These are phyloP conservation scores for Ctenomys sociabilis DNA, from an alignment of 2,113 vertebrate genomes.

Conservation along the genomic window DNA sequence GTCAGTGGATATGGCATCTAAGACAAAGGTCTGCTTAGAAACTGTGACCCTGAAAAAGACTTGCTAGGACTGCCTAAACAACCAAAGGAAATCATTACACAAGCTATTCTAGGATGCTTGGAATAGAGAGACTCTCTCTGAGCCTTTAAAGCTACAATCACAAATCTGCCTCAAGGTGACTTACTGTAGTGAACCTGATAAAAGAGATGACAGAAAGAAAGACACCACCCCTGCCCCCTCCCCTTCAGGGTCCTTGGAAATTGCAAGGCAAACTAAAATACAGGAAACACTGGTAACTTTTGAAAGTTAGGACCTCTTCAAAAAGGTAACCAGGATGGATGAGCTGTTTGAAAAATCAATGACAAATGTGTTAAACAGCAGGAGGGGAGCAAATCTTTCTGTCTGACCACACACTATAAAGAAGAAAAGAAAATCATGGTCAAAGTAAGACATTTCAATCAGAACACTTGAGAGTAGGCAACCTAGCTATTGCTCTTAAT, in stretches of 20 bases:
- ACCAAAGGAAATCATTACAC: constrained; percentile 20
- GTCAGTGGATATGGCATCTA: background rate
- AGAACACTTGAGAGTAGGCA: background rate
- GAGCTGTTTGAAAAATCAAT: constrained; percentile 52
- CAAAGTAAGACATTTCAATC: constrained; percentile 41
- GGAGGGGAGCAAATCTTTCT: background rate
- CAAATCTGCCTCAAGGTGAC: constrained; percentile 44
- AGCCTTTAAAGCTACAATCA: background rate
- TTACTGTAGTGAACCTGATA: constrained; percentile 12
- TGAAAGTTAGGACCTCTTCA: constrained; percentile 40
- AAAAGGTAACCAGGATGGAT: constrained; percentile 22
- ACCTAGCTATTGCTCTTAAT: constrained; percentile 25
- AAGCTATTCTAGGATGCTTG: background rate
- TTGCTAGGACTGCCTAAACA: background rate
- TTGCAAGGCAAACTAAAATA: background rate
- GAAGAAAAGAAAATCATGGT: constrained; percentile 28
- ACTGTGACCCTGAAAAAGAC: background rate
- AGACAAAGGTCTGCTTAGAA: constrained; percentile 21
- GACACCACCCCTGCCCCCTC: background rate
- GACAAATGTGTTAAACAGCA: background rate
- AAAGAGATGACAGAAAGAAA: background rate
- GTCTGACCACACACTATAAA: background rate
- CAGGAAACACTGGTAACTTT: constrained; percentile 8
- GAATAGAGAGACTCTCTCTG: constrained; percentile 36
- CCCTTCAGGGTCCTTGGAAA: background rate